These are phyloP conservation scores for Coleophora flavipennella DNA, from an alignment of 2,888 invertebrate species.

Conservation along the genomic window DNA sequence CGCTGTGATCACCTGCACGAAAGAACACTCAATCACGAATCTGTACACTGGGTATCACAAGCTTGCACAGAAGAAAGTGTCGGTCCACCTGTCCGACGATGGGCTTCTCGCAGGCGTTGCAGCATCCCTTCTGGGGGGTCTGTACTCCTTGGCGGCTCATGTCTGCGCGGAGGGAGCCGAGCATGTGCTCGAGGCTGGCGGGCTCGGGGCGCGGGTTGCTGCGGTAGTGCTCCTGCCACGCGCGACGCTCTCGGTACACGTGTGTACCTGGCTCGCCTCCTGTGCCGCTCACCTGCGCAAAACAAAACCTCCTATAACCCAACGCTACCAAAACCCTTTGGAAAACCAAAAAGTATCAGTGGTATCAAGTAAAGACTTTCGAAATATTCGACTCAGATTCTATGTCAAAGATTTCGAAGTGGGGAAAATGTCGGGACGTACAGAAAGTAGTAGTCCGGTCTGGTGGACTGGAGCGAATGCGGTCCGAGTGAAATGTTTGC, in stretches of 20 bases:
- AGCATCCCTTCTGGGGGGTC: slow-evolving; percentile 99
- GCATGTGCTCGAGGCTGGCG: slow-evolving; percentile 83
- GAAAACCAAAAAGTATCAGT: too few relatives aligned
- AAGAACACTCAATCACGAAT: slow-evolving; percentile 34
- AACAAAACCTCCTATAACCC: neutral
- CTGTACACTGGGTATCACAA: neutral
- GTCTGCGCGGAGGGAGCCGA: slow-evolving; percentile 94
- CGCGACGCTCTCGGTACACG: slow-evolving; percentile 76
- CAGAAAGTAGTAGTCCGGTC: slow-evolving; percentile 49
- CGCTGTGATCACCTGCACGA: slow-evolving; percentile 87
- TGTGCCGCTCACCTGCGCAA: slow-evolving; percentile 52
- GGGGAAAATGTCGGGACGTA: slow-evolving; percentile 32
- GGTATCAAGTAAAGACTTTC: neutral
- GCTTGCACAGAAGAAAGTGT: neutral
- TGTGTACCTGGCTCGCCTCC: slow-evolving; percentile 65
- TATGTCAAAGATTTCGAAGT: slow-evolving; percentile 26
- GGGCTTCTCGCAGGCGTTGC: slow-evolving; percentile 98
- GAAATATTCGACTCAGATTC: slow-evolving; percentile 14
- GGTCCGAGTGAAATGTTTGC: slow-evolving; percentile 64
- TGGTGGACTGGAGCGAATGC: slow-evolving; percentile 59
- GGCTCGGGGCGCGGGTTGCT: slow-evolving; percentile 71
- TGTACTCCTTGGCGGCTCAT: slow-evolving; percentile 99
- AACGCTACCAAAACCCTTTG: neutral
- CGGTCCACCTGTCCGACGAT: slow-evolving; percentile 93
- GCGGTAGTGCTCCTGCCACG: slow-evolving; percentile 70